Conservation (phyloP, 2,113 vertebrate species). For the Butorides virescens region DNA sequence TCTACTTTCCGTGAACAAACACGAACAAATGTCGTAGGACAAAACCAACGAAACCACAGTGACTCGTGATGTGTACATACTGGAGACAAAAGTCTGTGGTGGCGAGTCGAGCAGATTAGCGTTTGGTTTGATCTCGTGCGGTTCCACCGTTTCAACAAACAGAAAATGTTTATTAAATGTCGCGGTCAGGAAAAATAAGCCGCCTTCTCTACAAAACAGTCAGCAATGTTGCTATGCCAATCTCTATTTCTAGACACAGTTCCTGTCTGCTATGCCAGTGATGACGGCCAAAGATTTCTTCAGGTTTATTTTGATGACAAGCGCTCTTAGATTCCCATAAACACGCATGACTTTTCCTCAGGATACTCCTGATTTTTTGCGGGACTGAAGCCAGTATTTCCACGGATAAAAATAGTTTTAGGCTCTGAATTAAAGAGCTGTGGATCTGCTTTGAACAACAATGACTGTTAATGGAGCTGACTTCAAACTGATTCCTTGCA, state of each 20-base stretch:
- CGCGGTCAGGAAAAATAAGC: neutral
- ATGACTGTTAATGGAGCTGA: neutral
- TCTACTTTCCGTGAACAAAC: neutral
- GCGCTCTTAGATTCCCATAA: neutral
- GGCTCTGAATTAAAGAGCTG: neutral
- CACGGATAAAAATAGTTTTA: neutral
- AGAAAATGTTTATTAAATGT: neutral
- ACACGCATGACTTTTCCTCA: rapidly evolving
- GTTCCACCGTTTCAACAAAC: neutral
- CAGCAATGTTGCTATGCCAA: neutral
- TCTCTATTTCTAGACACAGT: slow-evolving; percentile 26
- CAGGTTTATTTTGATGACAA: neutral
- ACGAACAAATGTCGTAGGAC: neutral
- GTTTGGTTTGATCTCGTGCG: neutral
- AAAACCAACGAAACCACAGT: neutral
- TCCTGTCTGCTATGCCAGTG: neutral
- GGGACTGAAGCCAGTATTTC: neutral
- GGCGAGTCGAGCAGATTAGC: neutral
- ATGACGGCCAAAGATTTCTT: neutral
- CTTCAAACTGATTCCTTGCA: neutral
- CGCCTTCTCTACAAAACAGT: neutral
- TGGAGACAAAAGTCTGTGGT: neutral
- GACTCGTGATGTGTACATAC: neutral
- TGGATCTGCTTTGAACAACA: neutral
- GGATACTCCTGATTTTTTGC: neutral